Evolutionary conservation across 2,113 vertebrate genomes (phyloP).

Genomic region (Aspidoscelis tigris): DNA sequence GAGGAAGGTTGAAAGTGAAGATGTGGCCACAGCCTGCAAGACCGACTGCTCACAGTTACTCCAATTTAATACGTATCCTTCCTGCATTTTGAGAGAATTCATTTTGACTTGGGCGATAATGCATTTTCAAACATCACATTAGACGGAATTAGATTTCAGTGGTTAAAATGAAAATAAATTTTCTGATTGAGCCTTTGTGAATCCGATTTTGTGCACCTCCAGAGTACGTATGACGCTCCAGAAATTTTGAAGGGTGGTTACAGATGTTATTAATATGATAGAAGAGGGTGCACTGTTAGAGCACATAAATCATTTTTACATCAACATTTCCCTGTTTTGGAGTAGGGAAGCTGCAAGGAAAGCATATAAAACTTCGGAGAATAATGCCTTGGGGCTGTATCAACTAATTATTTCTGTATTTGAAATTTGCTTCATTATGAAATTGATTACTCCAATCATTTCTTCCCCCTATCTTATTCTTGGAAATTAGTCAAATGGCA

Average conservation of each 20-base stretch:
- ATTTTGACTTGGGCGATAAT: slow-evolving; percentile 46
- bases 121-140: slow-evolving; percentile 58
- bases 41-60: slow-evolving; percentile 12
- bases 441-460: slow-evolving; percentile 69
- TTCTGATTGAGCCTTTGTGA: slow-evolving; percentile 63
- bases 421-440: slow-evolving; percentile 71
- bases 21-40: background rate
- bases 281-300: slow-evolving; percentile 58
- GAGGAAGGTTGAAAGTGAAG: too few species aligned
- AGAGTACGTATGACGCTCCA: slow-evolving; percentile 35
- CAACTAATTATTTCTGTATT: slow-evolving; percentile 58
- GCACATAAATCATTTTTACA: slow-evolving; percentile 64
- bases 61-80: slow-evolving; percentile 32
- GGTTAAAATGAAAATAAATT: slow-evolving; percentile 66
- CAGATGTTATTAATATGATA: slow-evolving; percentile 70
- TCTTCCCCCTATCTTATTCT: slow-evolving; percentile 51
- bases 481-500: slow-evolving; percentile 61
- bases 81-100: slow-evolving; percentile 8
- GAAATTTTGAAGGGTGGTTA: slow-evolving; percentile 57
- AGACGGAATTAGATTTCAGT: slow-evolving; percentile 57
- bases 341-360: slow-evolving; percentile 53
- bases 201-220: slow-evolving; percentile 56
- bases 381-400: slow-evolving; percentile 52
- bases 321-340: slow-evolving; percentile 45
- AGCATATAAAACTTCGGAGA: slow-evolving; percentile 53